A percentile compares a stretch with the other conserved stretches of the same genome.
phyloP scores from a whole-genome alignment of 2,113 vertebrate genomes.

The Pollimyrus isidori region DNA sequence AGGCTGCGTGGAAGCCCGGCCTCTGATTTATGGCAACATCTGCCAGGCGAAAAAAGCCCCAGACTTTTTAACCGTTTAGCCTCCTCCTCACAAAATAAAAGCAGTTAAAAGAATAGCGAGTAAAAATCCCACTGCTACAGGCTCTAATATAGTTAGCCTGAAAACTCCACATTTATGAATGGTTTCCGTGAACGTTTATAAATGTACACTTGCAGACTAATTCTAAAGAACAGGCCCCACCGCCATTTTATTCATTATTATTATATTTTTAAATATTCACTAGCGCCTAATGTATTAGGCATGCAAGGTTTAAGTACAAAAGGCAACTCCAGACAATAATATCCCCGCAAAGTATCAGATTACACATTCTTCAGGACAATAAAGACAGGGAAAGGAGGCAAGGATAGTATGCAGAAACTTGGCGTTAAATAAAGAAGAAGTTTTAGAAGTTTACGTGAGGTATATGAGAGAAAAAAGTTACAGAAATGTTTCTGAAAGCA shows the following conservation, averaged over 20 bases:
- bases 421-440: background rate
- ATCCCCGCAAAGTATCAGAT: background rate
- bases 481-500: background rate
- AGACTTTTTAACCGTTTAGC: constrained; percentile 47
- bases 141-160: background rate
- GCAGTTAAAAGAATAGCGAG: background rate
- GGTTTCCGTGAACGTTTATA: background rate
- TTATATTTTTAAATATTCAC: background rate
- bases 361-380: background rate
- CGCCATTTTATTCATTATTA: background rate
- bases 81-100: constrained; percentile 6
- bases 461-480: background rate
- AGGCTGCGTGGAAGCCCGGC: constrained; percentile 61
- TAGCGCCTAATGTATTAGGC: background rate
- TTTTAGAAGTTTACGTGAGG: background rate
- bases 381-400: background rate
- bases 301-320: background rate
- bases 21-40: constrained; percentile 74
- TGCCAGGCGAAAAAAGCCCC: constrained; percentile 50
- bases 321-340: background rate
- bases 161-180: background rate
- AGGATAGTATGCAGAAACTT: background rate
- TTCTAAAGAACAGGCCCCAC: background rate
- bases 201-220: background rate
- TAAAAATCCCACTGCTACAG: background rate